Base-by-base conservation (phyloP, 2,888 invertebrate genomes). In the Abrostola tripartita region DNA sequence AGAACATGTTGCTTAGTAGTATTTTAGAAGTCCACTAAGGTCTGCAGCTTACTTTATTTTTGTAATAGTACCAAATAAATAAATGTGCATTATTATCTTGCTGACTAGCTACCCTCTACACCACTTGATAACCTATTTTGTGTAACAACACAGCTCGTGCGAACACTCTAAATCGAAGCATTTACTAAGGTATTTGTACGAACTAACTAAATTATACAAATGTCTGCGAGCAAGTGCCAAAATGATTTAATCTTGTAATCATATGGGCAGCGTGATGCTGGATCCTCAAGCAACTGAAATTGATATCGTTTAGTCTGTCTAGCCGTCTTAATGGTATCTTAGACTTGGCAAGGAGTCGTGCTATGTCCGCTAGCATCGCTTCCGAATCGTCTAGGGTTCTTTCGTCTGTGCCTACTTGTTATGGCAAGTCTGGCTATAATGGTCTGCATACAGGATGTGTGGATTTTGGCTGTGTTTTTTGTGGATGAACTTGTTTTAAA, bases 251-350 rank as follows among this genome's bases (percentile, higher is more conserved):
- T 53, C 35, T 53, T 6, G 36, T 0, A 53, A 54, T 47, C 44
- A 47, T 6, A 8, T 7, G 44, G n/a, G 37, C 40, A 44, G 52
- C 14, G 14, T 40, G 14, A 57, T 64, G 7, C 37, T 35, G 37
- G 14, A 53, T 38, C 37, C 36, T 36, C 24, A 51, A 41, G 71
- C 24, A 68, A 55, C 54, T 52, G 4, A 35, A 61, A 58, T 60
- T 42, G 52, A 49, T 5, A 52, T 58, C 57, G 52, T 61, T 68
- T 44, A 57, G 42, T 58, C 24, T 5, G 71, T 72, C 72, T 72
- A 65, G 71, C 68, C 71, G 61, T 42, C 61, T 58, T 61, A 61
- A 72, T 65, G 58, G 68, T 52, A n/a, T 36, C 14, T 9, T 5
- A 41, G 24, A 44, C 54, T 72, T 72, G 71, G 72, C 71, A 51